Base-by-base conservation (phyloP, 2,113 vertebrate species). In the Cottus gobio region DNA sequence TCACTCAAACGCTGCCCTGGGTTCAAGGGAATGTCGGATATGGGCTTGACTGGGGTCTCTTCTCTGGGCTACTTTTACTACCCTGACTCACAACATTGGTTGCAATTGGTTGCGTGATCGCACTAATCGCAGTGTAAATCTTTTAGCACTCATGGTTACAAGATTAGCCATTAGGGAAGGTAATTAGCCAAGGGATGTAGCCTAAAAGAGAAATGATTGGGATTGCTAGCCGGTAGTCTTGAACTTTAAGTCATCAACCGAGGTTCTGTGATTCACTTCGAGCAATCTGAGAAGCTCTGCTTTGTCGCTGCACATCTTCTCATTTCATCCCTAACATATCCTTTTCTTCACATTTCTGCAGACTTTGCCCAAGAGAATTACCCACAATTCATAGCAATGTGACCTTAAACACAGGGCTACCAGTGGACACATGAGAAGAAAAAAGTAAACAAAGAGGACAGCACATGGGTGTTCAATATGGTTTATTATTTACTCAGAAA, bases 1-100 rank as follows among this genome's bases (percentile, higher is more conserved):
- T 83, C 67, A 68, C 65, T 82, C 10, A 70, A 12, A 57, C 30
- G n/a, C 46, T 78, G 22, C 24, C 2, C 5, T 37, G 48, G 10
- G 7, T 62, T 34, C 3, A 28, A 22, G n/a, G 70, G 63, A 44
- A 44, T 9, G 31, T 58, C 20, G 15, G 67, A 58, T 39, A 2
- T 85, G 76, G 34, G 28, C 36, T 28, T 57, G 28, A 57, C 11
- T 20, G 13, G 70, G 18, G 61, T 34, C 12, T 58, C 36, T 26
- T 11, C 52, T 54, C 24, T 28, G 54, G 54, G 54, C 11, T 28
- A 13, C n/a, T 44, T 28, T 67, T 37, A 84, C 70, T 67, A 1
- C 39, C 31, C 13, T 44, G 13, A 30, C 26, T 30, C 9, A 26
- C 34, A n/a, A 62, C 46, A 12, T 18, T 18, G 15, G 57, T 12